phyloP scores from a whole-genome alignment of 2,797 vertebrate species.

The Phoeniculus purpureus region DNA sequence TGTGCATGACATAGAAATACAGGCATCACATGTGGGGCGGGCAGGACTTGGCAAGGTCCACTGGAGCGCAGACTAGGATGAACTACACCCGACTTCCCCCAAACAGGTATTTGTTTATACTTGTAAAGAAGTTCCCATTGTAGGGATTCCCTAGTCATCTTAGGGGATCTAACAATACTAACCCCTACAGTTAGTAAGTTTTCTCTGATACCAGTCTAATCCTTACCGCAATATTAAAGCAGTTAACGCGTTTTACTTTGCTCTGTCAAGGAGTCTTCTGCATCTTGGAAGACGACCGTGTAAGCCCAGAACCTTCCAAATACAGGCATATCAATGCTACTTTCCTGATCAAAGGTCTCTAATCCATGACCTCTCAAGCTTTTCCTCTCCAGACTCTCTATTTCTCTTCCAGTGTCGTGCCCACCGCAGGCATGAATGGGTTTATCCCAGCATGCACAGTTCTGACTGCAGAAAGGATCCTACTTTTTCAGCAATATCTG shows the following conservation, averaged over 20 bases:
- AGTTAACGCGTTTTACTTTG: neutral
- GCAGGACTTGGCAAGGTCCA: neutral
- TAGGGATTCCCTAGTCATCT: neutral
- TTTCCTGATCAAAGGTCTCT: constrained; percentile 13
- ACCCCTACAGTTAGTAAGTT: neutral
- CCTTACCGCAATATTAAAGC: neutral
- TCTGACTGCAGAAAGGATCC: constrained; percentile 32
- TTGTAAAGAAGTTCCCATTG: neutral
- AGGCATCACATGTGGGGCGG: neutral
- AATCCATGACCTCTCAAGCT: constrained; percentile 1
- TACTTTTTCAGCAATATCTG: constrained; percentile 60
- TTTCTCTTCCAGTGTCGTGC: neutral
- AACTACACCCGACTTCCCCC: neutral
- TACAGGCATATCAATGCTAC: neutral
- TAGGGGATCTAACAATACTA: neutral
- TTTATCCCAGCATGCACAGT: constrained; percentile 29
- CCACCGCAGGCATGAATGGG: neutral
- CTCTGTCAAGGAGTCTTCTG: neutral
- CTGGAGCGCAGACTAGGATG: neutral
- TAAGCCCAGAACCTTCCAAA: neutral
- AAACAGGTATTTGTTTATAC: neutral
- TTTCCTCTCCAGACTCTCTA: neutral
- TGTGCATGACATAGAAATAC: neutral
- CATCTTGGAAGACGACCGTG: neutral
- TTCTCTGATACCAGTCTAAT: neutral